Base-by-base conservation (phyloP, 2,113 vertebrate genomes). In the Carettochelys insculpta region DNA sequence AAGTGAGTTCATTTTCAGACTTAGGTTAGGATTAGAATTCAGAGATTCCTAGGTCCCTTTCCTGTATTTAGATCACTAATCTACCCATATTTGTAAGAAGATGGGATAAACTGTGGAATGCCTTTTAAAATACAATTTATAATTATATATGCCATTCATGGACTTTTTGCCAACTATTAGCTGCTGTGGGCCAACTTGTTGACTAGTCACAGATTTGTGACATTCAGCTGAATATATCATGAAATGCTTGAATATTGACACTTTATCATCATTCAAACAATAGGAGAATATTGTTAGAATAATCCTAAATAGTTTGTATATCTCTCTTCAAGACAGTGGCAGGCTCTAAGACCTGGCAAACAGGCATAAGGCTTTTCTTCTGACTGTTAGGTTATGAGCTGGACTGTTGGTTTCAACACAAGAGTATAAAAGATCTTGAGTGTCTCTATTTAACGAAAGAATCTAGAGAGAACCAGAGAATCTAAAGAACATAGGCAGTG, bases 161-260 rank as follows among this genome's bases (percentile, higher is more conserved):
- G 94, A 54, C 92, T 86, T 87, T 94, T 96, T 94, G 88, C 92
- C 14, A 77, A 79, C 92, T 45, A 76, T 76, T 94, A n/a, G 91
- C 86, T 94, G 85, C 83, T 97, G 94, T 91, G 92, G 92, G 95
- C 93, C 94, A 89, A 92, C 91, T 95, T 95, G 95, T 87, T 95
- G 95, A 96, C 95, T 95, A 96, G 91, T 93, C 94, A 94, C 92
- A 96, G 90, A 95, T 95, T 92, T 96, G 87, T 93, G 93, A 95
- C 93, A 94, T 88, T 86, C 93, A 92, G 91, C 93, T 92, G 92
- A 96, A 95, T 96, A 95, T 96, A 95, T 89, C 93, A 83, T 96
- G 94, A 96, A 96, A 96, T 92, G 91, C 91, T 50, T n/a, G 82
- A 77, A 87, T 90, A 95, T 95, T 91, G 95, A 88, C 96, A 94